Conservation (phyloP, 2,797 vertebrate species). For the Microcaecilia unicolor region DNA sequence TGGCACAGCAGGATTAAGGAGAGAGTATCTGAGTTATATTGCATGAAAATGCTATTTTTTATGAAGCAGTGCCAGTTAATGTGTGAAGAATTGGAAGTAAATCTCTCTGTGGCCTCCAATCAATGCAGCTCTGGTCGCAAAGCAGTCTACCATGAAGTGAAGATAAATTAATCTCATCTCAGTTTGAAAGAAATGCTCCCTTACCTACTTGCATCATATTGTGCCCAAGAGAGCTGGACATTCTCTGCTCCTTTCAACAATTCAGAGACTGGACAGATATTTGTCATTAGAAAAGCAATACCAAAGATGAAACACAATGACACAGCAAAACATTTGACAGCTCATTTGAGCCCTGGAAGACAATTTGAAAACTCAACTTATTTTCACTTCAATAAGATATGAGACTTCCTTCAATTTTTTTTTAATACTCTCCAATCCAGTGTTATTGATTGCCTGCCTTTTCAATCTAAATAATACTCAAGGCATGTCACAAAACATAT, state of each 20-base stretch:
- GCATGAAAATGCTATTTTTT: background rate
- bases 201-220: background rate
- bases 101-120: background rate
- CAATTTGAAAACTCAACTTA: conserved; percentile 12
- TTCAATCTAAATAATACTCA: too few species aligned
- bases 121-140: background rate
- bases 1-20: background rate
- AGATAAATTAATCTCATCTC: background rate
- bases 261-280: background rate
- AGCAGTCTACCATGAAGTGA: background rate
- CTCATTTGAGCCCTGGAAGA: background rate
- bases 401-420: conserved; percentile 3
- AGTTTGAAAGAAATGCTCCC: background rate
- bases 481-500: too few species aligned
- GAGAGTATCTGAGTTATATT: background rate
- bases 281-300: background rate
- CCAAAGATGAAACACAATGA: conserved; percentile 4
- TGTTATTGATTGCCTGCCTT: too few species aligned
- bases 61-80: conserved; percentile 2
- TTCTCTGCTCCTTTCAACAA: conserved; percentile 10
- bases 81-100: fast-evolving
- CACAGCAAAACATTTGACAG: background rate
- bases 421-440: too few species aligned
- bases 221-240: background rate
- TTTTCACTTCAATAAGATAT: conserved; percentile 17